These are phyloP conservation scores for Stenotaenia linearis DNA, from an alignment of 2,888 invertebrate species.

Conservation along the genomic window DNA sequence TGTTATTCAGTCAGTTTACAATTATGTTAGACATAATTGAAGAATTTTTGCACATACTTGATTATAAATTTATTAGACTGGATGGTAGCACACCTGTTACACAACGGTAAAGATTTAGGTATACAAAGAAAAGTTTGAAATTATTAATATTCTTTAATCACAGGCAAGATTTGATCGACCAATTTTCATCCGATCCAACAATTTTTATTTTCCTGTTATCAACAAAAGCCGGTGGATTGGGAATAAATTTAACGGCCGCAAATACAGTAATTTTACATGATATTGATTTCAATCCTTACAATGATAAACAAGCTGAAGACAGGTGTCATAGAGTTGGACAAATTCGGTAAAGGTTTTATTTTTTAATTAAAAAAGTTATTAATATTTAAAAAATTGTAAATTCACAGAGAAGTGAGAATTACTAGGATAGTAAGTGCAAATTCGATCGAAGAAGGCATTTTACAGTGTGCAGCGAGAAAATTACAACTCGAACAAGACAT, in stretches of 20 bases:
- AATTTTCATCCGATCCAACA: conserved; percentile 68
- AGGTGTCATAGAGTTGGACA: conserved; percentile 63
- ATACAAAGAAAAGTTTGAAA: neutral
- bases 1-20: conserved; percentile 94
- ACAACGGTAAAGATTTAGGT: conserved; percentile 58
- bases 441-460: conserved; percentile 90
- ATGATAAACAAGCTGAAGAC: conserved; percentile 92
- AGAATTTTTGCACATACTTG: conserved; percentile 70
- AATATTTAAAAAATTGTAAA: neutral
- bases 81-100: conserved; percentile 86
- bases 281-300: conserved; percentile 97
- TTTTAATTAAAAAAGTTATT: neutral
- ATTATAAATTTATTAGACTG: conserved; percentile 69
- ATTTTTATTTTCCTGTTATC: conserved; percentile 88
- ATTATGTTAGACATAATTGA: conserved; percentile 91
- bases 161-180: conserved; percentile 84
- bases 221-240: conserved; percentile 91
- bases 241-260: conserved; percentile 88
- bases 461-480: conserved; percentile 82
- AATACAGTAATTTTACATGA: conserved; percentile 95
- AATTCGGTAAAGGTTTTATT: conserved; percentile 50
- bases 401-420: conserved; percentile 69
- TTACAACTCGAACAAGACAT: conserved; percentile 85
- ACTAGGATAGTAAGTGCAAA: conserved; percentile 75
- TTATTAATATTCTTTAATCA: too few relatives aligned